Percentiles rank a stretch among this genome's conserved stretches.
Conservation (phyloP, 37 sponge, comb jelly and placozoan genomes). For the Haliclona indistincta region DNA sequence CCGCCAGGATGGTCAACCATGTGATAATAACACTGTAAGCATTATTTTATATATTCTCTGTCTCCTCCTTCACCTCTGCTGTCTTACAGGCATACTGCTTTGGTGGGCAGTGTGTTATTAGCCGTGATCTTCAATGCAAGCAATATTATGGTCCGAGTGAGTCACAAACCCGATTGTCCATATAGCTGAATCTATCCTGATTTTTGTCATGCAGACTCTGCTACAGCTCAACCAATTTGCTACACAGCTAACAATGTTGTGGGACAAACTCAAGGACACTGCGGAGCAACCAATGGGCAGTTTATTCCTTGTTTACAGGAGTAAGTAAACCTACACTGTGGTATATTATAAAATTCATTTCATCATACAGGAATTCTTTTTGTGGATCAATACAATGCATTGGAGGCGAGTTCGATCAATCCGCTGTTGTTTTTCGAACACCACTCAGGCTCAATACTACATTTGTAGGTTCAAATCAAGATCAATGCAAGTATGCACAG, state of each 20-base stretch:
- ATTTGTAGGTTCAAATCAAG: no score
- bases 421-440: no score
- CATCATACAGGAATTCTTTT: no score
- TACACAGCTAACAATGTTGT: constrained; percentile 17
- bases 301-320: constrained; percentile 47
- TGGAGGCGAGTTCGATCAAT: no score
- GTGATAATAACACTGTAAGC: constrained; percentile 23
- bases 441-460: no score
- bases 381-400: no score
- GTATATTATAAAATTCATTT: no score
- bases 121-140: constrained; percentile 34
- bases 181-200: background rate
- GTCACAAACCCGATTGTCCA: background rate
- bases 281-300: constrained; percentile 14
- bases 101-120: constrained; percentile 38
- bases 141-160: constrained; percentile 26
- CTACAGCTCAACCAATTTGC: background rate
- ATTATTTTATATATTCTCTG: background rate
- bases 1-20: constrained; percentile 38
- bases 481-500: no score
- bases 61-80: background rate
- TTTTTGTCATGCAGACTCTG: constrained; percentile 3
- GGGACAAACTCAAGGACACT: constrained; percentile 52
- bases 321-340: constrained; percentile 17
- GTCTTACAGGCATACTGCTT: constrained; percentile 65